These are phyloP conservation scores for Apodemus speciosus DNA, from an alignment of 2,113 vertebrate species.

Conservation along the genomic window DNA sequence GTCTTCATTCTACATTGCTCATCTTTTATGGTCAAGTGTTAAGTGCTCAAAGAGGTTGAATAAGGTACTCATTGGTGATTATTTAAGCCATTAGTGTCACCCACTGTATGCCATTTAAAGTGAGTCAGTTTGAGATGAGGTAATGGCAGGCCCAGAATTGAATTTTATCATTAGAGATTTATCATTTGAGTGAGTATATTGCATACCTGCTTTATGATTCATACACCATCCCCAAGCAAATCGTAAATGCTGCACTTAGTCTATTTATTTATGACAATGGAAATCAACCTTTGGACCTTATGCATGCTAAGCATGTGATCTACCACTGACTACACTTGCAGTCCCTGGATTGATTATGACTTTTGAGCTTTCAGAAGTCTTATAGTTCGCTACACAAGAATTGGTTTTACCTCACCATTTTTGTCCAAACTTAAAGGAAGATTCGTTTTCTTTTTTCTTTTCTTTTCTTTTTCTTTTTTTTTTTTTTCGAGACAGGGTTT, in stretches of 20 bases:
- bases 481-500: too few species aligned
- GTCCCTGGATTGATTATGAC: background rate
- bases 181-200: slow-evolving; percentile 28
- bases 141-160: slow-evolving; percentile 31
- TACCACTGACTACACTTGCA: background rate
- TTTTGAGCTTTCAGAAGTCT: slow-evolving; percentile 50
- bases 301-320: background rate
- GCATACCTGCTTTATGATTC: background rate
- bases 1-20: slow-evolving; percentile 39
- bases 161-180: slow-evolving; percentile 51
- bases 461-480: too few species aligned
- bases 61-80: slow-evolving; percentile 12
- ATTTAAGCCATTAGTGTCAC: slow-evolving; percentile 57
- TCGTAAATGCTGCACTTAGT: background rate
- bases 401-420: slow-evolving; percentile 1
- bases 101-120: slow-evolving; percentile 35
- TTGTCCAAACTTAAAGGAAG: too few species aligned
- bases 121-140: slow-evolving; percentile 61
- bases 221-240: slow-evolving; percentile 48
- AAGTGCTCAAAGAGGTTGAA: slow-evolving; percentile 38
- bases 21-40: slow-evolving; percentile 45
- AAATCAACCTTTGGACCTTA: background rate
- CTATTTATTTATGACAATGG: background rate
- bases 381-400: background rate
- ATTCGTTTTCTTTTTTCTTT: too few species aligned